Conservation (phyloP, 2,797 vertebrate genomes). For the Salmo trutta region DNA sequence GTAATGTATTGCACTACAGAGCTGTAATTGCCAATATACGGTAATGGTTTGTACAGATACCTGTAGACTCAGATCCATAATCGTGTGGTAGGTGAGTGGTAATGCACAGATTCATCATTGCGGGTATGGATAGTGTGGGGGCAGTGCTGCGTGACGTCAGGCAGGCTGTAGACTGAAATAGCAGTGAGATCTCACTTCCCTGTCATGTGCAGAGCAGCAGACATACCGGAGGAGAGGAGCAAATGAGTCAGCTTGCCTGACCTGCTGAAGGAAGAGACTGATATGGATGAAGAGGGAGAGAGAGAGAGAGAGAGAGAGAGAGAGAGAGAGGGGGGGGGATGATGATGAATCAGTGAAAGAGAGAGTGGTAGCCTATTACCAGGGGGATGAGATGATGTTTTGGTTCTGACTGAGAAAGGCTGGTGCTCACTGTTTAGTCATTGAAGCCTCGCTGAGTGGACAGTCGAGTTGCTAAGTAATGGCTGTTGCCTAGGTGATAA, state of each 20-base stretch:
- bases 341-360: slow-evolving; percentile 62
- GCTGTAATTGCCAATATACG: slow-evolving; percentile 20
- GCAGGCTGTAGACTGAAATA: slow-evolving; percentile 66
- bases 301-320: slow-evolving; percentile 11
- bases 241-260: slow-evolving; percentile 66
- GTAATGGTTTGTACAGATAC: slow-evolving; percentile 13
- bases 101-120: background rate
- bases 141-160: slow-evolving; percentile 55
- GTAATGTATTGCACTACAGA: background rate
- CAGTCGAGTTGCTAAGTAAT: slow-evolving; percentile 71
- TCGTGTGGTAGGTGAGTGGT: slow-evolving; percentile 23
- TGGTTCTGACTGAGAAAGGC: slow-evolving; percentile 50
- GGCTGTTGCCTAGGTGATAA: slow-evolving; percentile 71
- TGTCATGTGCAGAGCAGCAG: slow-evolving; percentile 50
- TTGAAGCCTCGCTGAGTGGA: slow-evolving; percentile 38
- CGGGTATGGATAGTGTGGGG: slow-evolving; percentile 48
- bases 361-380: slow-evolving; percentile 28
- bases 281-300: slow-evolving; percentile 49
- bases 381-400: slow-evolving; percentile 34
- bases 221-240: slow-evolving; percentile 20
- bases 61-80: background rate
- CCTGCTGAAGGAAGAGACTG: slow-evolving; percentile 49
- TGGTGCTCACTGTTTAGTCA: slow-evolving; percentile 35
- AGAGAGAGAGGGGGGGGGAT: slow-evolving; percentile 10
- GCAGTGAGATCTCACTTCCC: slow-evolving; percentile 64